Base-by-base conservation (phyloP, 64 coral and sea anemone genomes). In the Montipora sp. region DNA sequence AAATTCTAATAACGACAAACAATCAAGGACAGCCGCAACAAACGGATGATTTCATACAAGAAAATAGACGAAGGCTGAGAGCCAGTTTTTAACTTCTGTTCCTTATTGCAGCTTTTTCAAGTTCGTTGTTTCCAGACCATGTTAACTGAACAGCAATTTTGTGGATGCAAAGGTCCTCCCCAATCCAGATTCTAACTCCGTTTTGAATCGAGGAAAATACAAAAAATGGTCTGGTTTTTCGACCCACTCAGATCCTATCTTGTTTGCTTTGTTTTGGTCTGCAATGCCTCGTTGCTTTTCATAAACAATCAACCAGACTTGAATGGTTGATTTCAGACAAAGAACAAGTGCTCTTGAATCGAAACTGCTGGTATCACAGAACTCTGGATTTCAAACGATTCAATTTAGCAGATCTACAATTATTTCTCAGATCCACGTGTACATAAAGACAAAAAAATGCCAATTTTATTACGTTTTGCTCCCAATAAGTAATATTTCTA, bases 11-110 rank as follows among this genome's bases (percentile, higher is more conserved):
- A 14, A 13, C 12, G 11, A 14, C 8, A 78, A 78, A 78, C 3
- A 78, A 78, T 13, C 46, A 45, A 78, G 4, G 47, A 16, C 18
- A 5, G 4, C 9, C 12, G 47, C 4, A 2, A 48, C 15, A 78
- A 44, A 19, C 12, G 13, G 11, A 46, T 63, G 3, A 14, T 12
- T 63, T 0, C 9, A 63, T 8, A 6, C 53, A 57, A 57, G 53
- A 57, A 57, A 57, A 57, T 57, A 3, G 11, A 57, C 11, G 6
- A 57, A 57, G 11, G 53, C 53, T 57, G 53, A 57, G 53, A 57
- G 57, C 76, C 49, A 83, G 83, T 51, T 46, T 90, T 77, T 84
- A 94, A 50, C 80, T 92, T 66, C 87, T 93, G 16, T 90, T 90
- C 90, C 21, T 47, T 66, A 36, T 46, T 46, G 59, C 75, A 79